Conservation (phyloP, 2,888 invertebrate species). For the Lumbricus terrestris region DNA sequence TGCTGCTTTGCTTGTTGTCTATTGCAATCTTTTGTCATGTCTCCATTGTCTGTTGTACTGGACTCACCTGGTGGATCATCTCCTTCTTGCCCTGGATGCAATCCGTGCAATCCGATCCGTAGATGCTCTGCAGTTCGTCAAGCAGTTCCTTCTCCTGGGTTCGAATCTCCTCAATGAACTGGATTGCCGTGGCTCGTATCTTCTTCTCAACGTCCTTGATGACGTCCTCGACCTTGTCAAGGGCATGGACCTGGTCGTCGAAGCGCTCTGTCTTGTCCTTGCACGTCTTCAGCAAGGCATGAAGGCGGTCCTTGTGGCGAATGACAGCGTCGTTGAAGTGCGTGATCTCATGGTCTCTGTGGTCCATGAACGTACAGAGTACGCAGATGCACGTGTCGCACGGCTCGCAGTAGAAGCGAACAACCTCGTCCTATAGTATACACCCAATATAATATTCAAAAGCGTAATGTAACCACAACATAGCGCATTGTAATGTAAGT, state of each 20-base stretch:
- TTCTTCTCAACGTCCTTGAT: slow-evolving; percentile 57
- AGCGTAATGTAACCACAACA: background rate
- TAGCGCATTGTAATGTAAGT: background rate
- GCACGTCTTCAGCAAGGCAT: slow-evolving; percentile 48
- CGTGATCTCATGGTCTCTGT: slow-evolving; percentile 41
- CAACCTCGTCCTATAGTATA: slow-evolving; percentile 39
- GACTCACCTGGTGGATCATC: slow-evolving; percentile 37
- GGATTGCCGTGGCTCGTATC: slow-evolving; percentile 55
- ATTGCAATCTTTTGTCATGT: too few relatives aligned
- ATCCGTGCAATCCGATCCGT: slow-evolving; percentile 56
- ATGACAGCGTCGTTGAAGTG: slow-evolving; percentile 50
- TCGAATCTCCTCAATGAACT: slow-evolving; percentile 56
- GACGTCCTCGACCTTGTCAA: slow-evolving; percentile 51
- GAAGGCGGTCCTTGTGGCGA: slow-evolving; percentile 58
- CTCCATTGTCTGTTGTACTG: too few relatives aligned
- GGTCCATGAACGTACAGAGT: slow-evolving; percentile 60
- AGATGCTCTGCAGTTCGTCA: slow-evolving; percentile 56
- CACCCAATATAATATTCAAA: background rate
- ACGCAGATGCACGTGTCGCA: slow-evolving; percentile 60
- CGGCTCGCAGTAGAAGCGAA: slow-evolving; percentile 59
- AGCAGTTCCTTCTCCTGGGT: slow-evolving; percentile 55
- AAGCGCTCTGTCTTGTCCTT: slow-evolving; percentile 51
- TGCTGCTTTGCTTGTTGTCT: too few relatives aligned
- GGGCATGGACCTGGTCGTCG: slow-evolving; percentile 51
- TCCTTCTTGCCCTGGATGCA: slow-evolving; percentile 50